Base-by-base conservation (phyloP, 2,888 invertebrate species). In the Sesia bembeciformis region DNA sequence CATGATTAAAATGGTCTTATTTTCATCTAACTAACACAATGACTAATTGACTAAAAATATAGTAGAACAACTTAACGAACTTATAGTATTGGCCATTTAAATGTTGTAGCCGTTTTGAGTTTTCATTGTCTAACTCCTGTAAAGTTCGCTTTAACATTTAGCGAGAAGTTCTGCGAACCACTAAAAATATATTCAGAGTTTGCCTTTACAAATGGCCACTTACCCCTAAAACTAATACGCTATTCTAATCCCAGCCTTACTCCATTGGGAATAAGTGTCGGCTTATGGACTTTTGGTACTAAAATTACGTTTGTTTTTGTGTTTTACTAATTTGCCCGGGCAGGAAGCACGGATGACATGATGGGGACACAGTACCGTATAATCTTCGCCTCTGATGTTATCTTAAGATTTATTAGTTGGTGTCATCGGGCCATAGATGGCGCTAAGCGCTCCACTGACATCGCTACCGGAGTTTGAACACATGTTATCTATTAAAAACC, bases 321-420 rank as follows among this genome's bases (percentile, higher is more conserved):
- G 77, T 76, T 81, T 78, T 76, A 81, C 85, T 87, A 89, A 89
- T 89, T 88, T 89, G 87, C 83, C 68, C 65, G 73, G 72, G 79
- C 88, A 87, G 88, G 88, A 89, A 88, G 81, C 74, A 87, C 83
- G 88, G 87, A 81, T 87, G 84, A 84, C 78, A 78, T 85, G 81
- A 75, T 82, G 81, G 76, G 81, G 70, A 78, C 79, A 76, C 80
- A 80, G 74, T 70, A 81, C 79, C 88, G 88, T 88, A 81, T 89
- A 89, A 89, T 89, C 87, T 86, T 78, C 68, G 76, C 76, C 77
- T 86, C 81, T 84, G 89, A 89, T 88, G 83, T 89, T 89, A 89
- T 89, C 89, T 70, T 53, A 76, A 81, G 88, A 89, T 89, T 89
- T 89, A 89, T 88, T 87, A 82, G 78, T 75, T 76, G 77, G 84